A percentile compares a stretch with the other conserved stretches of the same genome.
These are phyloP conservation scores for Engraulis encrasicolus DNA, from an alignment of 2,113 vertebrate genomes.

Conservation along the genomic window DNA sequence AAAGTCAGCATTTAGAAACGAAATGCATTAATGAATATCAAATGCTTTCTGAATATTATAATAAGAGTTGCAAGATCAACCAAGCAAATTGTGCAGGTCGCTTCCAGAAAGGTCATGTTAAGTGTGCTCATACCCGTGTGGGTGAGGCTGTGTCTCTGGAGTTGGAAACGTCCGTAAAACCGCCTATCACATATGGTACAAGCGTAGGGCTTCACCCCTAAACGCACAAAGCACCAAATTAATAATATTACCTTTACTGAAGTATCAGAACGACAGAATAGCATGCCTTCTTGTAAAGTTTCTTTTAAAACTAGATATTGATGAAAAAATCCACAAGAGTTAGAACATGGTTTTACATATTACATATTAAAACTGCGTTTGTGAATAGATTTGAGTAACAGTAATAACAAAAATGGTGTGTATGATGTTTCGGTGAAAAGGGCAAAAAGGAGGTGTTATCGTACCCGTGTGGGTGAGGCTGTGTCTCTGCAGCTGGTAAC, in stretches of 20 bases:
- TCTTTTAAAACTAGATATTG: slow-evolving; percentile 53
- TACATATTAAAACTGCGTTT: not conserved
- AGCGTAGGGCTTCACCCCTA: slow-evolving; percentile 82
- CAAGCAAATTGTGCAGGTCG: not conserved
- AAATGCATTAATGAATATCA: not conserved
- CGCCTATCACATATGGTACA: slow-evolving; percentile 81
- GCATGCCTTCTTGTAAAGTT: no score
- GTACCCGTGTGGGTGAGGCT: slow-evolving; percentile 94
- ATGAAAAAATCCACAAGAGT: slow-evolving; percentile 29
- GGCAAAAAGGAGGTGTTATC: slow-evolving; percentile 77
- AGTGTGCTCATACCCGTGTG: slow-evolving; percentile 77
- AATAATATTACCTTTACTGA: slow-evolving; percentile 25
- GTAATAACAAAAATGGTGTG: not conserved
- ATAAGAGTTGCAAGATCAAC: not conserved
- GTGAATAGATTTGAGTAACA: not conserved
- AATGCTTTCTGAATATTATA: not conserved
- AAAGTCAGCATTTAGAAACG: slow-evolving; percentile 4
- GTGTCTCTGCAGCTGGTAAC: slow-evolving; percentile 95
- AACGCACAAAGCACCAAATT: slow-evolving; percentile 68
- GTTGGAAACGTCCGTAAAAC: slow-evolving; percentile 81
- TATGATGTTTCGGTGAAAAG: slow-evolving; percentile 2
- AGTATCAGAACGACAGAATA: no score
- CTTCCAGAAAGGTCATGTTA: slow-evolving; percentile 68
- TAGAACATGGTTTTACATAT: not conserved
- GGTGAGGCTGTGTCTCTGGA: slow-evolving; percentile 81